A percentile compares a stretch with the other conserved stretches of the same genome.
phyloP scores from a whole-genome alignment of 2,888 invertebrate species.

The Trilocha varians region DNA sequence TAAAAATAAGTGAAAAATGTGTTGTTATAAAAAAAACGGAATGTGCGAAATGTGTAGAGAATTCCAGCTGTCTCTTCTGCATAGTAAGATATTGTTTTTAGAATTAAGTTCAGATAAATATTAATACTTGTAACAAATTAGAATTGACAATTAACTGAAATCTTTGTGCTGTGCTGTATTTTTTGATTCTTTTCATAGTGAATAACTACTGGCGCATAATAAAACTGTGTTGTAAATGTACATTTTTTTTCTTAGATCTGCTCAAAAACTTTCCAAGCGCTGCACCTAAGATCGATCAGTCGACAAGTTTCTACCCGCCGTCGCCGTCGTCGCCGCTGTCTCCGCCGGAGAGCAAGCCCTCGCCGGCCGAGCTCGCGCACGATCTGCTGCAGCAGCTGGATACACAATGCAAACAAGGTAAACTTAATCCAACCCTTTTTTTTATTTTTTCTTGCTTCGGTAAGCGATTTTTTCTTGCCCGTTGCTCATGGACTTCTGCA shows the following conservation, averaged over 20 bases:
- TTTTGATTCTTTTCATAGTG: too few relatives aligned
- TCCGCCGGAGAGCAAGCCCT: conserved; percentile 56
- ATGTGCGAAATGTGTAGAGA: conserved; percentile 65
- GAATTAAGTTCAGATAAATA: not conserved
- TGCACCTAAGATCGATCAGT: conserved; percentile 47
- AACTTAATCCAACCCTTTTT: too few relatives aligned
- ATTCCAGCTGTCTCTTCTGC: conserved; percentile 55
- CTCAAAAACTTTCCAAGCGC: conserved; percentile 55
- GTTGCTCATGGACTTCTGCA: too few relatives aligned
- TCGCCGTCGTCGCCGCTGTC: conserved; percentile 53
- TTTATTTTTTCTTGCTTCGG: too few relatives aligned
- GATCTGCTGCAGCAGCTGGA: conserved; percentile 79
- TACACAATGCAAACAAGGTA: conserved; percentile 79
- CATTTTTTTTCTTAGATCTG: conserved; percentile 41
- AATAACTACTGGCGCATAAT: not conserved
- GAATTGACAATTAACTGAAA: too few relatives aligned
- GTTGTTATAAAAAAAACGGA: conserved; percentile 61
- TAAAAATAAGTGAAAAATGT: conserved; percentile 38
- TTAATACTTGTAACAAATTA: too few relatives aligned
- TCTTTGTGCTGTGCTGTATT: too few relatives aligned
- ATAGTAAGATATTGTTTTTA: conserved; percentile 50
- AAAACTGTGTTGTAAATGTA: conserved; percentile 3
- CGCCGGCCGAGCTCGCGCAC: conserved; percentile 74
- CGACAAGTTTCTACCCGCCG: conserved; percentile 40
- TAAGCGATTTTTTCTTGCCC: too few relatives aligned